phyloP scores from a whole-genome alignment of 2,113 vertebrate genomes.

The Pterocles orientalis region DNA sequence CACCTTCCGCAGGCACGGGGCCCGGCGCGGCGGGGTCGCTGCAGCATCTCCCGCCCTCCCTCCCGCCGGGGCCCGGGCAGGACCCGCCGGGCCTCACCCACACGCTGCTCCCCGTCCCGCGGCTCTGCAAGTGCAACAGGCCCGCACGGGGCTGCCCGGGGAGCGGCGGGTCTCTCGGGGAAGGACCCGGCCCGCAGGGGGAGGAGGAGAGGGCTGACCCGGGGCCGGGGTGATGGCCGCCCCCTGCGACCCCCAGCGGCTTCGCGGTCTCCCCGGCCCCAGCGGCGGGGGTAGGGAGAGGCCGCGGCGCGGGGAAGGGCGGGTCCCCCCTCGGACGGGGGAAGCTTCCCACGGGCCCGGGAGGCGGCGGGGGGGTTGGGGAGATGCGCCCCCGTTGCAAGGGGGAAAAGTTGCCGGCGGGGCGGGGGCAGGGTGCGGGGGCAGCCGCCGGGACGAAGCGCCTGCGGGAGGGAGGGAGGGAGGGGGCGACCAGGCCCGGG shows the following conservation, averaged over 20 bases:
- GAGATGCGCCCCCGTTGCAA: not conserved
- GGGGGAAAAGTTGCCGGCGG: not conserved
- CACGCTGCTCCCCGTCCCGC: not conserved
- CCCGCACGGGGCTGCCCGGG: not conserved
- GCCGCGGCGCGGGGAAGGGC: not conserved
- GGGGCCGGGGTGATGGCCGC: not conserved
- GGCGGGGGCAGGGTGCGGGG: not conserved
- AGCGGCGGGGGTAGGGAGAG: not conserved
- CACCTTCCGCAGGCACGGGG: not conserved
- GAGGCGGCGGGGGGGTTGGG: no score
- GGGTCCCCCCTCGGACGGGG: not conserved
- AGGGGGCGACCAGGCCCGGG: not conserved
- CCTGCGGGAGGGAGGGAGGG: not conserved
- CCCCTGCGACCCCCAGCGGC: no score
- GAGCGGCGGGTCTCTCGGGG: not conserved
- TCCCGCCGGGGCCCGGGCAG: not conserved
- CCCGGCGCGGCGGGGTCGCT: not conserved
- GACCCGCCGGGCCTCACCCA: no score
- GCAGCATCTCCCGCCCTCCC: not conserved
- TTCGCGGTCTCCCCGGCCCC: not conserved
- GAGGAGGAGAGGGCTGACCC: not conserved
- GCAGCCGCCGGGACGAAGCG: not conserved
- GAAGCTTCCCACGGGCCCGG: not conserved
- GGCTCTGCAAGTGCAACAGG: not conserved
- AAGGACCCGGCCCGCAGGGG: no score